Evolutionary conservation across 2,888 invertebrate genomes (phyloP), one percentile per base, ranked within the genome.

Genomic region (Liopterus haemorrhoidalis): DNA sequence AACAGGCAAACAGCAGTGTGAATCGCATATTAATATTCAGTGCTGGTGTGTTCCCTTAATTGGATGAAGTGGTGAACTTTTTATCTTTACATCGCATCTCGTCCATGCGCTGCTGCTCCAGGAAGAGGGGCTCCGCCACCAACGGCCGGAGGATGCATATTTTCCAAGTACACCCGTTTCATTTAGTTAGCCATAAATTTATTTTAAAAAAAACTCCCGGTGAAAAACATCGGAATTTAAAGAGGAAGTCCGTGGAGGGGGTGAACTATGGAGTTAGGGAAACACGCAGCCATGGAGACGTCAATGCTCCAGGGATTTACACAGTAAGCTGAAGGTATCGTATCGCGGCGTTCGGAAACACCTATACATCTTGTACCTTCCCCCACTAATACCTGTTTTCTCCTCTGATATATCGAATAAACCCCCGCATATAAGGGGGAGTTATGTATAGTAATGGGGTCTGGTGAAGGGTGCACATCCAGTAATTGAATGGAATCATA

Each of bases 111-210:
- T 20, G 16, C 19, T 14, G 32, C n/a, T n/a, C n/a, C 39, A 18
- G 14, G 33, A n/a, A n/a, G 32, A 39, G 32, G 32, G 33, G 19
- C 9, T 18, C 19, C 32, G 32, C 14, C 11, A 11, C 3, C 18
- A 16, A 12, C 36, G 4, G 20, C 36, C 11, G 12, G 8, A 16
- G 19, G 30, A 28, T 27, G 18, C 25, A 25, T 14, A 19, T 27
- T 19, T 21, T 11, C 16, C 39, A 27, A 51, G 50, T 51, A 52
- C 50, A 48, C 49, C 51, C 53, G 51, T 56, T 54, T 55, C 54
- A 54, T 55, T 54, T 54, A 53, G 48, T 52, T 50, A 53, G 48
- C 51, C 44, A 54, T 56, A 56, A 56, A 55, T 57, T 54, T 51
- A 49, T 54, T 36, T 43, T 43, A 36, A 21, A 25, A 28, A 36